Percentiles rank a stretch among this genome's conserved stretches.
phyloP scores from a whole-genome alignment of 2,797 vertebrate species.

The Xyrichtys novacula region DNA sequence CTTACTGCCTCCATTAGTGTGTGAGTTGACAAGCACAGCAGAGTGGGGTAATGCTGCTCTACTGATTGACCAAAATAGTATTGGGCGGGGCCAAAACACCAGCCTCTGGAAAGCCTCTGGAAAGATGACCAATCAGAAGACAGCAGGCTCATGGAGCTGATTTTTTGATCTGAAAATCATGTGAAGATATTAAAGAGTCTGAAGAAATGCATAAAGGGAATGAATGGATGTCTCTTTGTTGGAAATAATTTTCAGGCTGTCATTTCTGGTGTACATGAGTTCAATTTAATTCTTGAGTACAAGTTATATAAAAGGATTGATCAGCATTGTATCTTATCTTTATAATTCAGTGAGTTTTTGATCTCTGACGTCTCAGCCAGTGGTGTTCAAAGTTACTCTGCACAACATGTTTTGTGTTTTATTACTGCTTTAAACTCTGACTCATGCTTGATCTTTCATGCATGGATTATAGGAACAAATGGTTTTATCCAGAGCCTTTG shows the following conservation, averaged over 20 bases:
- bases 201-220: too few relatives aligned
- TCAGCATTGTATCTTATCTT: slow-evolving; percentile 8
- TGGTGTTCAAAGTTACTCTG: slow-evolving; percentile 17
- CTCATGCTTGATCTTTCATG: slow-evolving; percentile 57
- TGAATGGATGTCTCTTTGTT: not conserved
- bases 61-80: too few relatives aligned
- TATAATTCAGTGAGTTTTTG: slow-evolving; percentile 14
- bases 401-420: slow-evolving; percentile 39
- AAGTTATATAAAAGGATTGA: not conserved
- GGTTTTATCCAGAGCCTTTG: slow-evolving; percentile 27
- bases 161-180: too few relatives aligned
- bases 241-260: not conserved
- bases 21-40: too few relatives aligned
- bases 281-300: not conserved
- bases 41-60: too few relatives aligned
- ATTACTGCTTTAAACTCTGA: slow-evolving; percentile 40
- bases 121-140: too few relatives aligned
- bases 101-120: too few relatives aligned
- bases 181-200: too few relatives aligned
- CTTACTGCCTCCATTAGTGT: too few relatives aligned
- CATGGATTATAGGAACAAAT: slow-evolving; percentile 50
- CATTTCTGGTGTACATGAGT: not conserved
- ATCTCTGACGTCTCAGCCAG: slow-evolving; percentile 18
- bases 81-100: too few relatives aligned
- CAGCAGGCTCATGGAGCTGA: too few relatives aligned